Base-by-base conservation (phyloP, 2,113 vertebrate species). In the Mormoops blainvillei region DNA sequence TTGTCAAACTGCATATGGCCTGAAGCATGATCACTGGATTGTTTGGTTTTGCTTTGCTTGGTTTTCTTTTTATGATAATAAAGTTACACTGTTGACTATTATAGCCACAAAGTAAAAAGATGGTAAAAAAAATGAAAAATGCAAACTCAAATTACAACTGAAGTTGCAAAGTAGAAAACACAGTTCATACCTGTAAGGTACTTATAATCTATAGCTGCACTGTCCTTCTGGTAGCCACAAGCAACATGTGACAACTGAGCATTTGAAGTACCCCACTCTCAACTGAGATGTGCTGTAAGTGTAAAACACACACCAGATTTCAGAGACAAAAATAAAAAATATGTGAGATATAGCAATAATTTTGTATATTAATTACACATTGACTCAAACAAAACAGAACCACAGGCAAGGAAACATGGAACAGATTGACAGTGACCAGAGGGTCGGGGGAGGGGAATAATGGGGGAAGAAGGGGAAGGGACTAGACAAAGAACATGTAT, bases 1-100 rank as follows among this genome's bases (percentile, higher is more conserved):
- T 82, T 96, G 54, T 92, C 94, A 96, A 76, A 94, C 70, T 88
- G 50, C 65, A 90, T n/a, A 18, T 9, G 95, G 38, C 71, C 90
- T 91, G 12, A 78, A 89, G 95, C 96, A 94, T 81, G 73, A 97
- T 65, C 86, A 26, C 56, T 87, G 36, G 50, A 28, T 26, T 70
- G 18, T 58, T 94, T 67, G 36, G 65, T 94, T 92, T 87, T 22
- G 7, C 58, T 96, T 94, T 63, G 56, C 22, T 92, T 95, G 41
- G 20, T 31, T 86, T 93, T 83, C 31, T 58, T 56, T 88, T 80
- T 48, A 91, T 95, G 76, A 8, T 89, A 97, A 77, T 67, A 88
- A 94, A 73, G 4, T 38, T 81, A 48, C 58, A 48, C 8, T 56
- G 9, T 28, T 91, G 65, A 65, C 73, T 61, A 84, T 56, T 24